Evolutionary conservation across 30 jellyfish, hydroid and myxozoan genomes (phyloP), one percentile per base, ranked within the genome.

Genomic region (Aurelia sp.): DNA sequence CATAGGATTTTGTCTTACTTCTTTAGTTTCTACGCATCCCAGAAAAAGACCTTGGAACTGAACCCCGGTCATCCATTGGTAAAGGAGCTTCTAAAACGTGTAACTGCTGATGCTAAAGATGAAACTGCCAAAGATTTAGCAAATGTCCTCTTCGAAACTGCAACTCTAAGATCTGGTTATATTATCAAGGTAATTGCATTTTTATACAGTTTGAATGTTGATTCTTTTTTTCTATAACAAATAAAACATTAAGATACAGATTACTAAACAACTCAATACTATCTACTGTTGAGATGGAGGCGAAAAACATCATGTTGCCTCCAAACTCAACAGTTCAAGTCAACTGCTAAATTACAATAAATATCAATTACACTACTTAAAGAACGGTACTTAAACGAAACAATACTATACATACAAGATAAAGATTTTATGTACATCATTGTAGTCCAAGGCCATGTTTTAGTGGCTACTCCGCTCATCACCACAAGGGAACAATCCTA

Each of bases 51-150:
- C 17, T 76, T 96, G 53, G 98, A 91, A 72, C 62, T 96, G 51
- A 96, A 96, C 69, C 97, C 96, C 13, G 86, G 91, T 38, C 99
- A 96, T 80, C 99, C 99, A 11, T 74, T 96, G 79, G 96, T 96
- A 63, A 96, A 92, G 75, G 98, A 93, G 76, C 82, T 96, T 41
- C 78, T 80, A 62, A 78, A 74, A 15, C 86, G 98, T n/a, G 97
- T 88, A 10, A 31, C 90, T 1, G 88, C 91, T 0, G 97, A 96
- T 63, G 81, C 44, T 19, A 96, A 86, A 19, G 99, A 96, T 66
- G 74, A 86, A 41, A 85, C 99, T 73, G 99, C 99, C 7, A 67
- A 55, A 9, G 99, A 96, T 86, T 58, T 96, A 58, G 98, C 97
- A 18, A 81, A 90, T 18, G 99, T 96, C 15, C 90, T 96, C 82